These are phyloP conservation scores for Ptyas mucosa DNA, from an alignment of 2,113 vertebrate species.

Conservation along the genomic window DNA sequence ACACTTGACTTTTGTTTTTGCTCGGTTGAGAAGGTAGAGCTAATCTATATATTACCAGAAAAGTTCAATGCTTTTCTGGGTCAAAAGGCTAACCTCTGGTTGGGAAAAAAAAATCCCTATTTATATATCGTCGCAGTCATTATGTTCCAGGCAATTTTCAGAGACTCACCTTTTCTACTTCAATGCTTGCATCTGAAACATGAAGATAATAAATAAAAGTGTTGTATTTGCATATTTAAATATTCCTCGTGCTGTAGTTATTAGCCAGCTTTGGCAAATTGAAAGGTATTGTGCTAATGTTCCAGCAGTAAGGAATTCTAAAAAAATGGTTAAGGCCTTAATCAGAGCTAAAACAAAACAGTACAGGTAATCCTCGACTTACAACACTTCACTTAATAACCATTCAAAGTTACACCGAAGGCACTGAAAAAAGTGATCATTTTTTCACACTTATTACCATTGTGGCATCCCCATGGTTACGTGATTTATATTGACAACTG, in stretches of 20 bases:
- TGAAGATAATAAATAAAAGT: background rate
- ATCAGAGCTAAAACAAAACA: background rate
- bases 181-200: background rate
- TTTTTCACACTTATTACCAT: too few relatives aligned
- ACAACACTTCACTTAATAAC: too few relatives aligned
- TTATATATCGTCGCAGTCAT: background rate
- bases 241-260: background rate
- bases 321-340: background rate
- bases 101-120: background rate
- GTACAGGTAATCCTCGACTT: too few relatives aligned
- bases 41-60: slow-evolving; percentile 73
- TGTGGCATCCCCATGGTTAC: too few relatives aligned
- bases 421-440: too few relatives aligned
- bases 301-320: background rate
- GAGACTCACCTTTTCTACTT: background rate
- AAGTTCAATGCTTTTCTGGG: slow-evolving; percentile 56
- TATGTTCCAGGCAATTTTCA: background rate
- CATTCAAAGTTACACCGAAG: too few relatives aligned
- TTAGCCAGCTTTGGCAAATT: background rate
- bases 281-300: background rate
- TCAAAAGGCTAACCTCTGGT: background rate
- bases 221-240: background rate
- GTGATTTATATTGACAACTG: too few relatives aligned
- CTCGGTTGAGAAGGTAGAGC: slow-evolving; percentile 66
- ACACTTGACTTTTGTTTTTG: slow-evolving; percentile 74